Conservation (phyloP, 2,113 vertebrate species). For the Murina feae region DNA sequence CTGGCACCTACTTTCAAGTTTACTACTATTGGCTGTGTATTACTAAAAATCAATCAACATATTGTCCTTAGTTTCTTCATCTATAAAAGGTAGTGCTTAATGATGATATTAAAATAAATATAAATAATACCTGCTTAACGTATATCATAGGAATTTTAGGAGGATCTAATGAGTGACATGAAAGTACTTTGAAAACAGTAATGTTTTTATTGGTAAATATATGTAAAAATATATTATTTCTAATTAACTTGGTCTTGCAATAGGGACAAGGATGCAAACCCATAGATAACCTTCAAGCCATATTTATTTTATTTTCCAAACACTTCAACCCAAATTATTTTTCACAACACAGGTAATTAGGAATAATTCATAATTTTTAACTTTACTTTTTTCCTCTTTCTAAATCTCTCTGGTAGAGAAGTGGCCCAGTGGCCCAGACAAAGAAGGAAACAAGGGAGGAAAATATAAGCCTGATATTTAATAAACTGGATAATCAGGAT, state of each 20-base stretch:
- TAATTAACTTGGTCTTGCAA: slow-evolving; percentile 25
- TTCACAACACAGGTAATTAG: not conserved
- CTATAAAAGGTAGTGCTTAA: not conserved
- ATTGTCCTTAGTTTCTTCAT: slow-evolving; percentile 4
- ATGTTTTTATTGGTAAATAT: not conserved
- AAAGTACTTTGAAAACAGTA: slow-evolving; percentile 15
- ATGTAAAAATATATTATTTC: slow-evolving; percentile 28
- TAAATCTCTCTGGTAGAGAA: not conserved
- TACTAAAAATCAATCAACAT: not conserved
- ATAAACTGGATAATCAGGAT: not conserved
- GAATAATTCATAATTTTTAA: not conserved
- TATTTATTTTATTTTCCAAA: not conserved
- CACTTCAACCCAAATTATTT: slow-evolving; percentile 8
- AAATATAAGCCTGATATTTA: not conserved
- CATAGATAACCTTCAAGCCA: not conserved
- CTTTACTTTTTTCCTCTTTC: not conserved
- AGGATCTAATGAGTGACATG: not conserved
- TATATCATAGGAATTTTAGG: not conserved
- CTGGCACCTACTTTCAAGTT: not conserved
- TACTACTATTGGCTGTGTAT: not conserved
- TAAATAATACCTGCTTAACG: not conserved
- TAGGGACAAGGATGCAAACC: not conserved
- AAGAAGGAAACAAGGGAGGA: not conserved
- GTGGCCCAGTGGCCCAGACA: not conserved
- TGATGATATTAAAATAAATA: not conserved